These are phyloP conservation scores for Myotis myotis DNA, from an alignment of 2,797 vertebrate genomes.

Conservation along the genomic window DNA sequence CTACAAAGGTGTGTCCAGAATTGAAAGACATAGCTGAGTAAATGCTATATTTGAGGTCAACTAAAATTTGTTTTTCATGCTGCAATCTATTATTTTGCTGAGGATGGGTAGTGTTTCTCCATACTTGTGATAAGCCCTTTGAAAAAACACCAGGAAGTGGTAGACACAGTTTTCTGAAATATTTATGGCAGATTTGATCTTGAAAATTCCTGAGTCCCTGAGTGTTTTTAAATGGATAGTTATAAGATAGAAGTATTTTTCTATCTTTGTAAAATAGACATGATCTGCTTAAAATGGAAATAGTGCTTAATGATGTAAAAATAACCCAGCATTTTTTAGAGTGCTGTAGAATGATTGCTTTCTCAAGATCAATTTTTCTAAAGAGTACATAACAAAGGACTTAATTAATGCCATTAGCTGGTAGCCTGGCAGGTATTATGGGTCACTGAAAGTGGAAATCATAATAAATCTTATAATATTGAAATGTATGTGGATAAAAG, in stretches of 20 bases:
- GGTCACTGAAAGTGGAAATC: neutral
- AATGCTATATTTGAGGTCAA: neutral
- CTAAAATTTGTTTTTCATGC: neutral
- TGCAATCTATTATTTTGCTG: neutral
- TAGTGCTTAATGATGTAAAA: constrained; percentile 20
- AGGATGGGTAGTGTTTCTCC: neutral
- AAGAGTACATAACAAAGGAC: neutral
- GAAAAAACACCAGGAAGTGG: neutral
- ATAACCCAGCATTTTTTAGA: constrained; percentile 10
- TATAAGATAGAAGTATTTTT: neutral
- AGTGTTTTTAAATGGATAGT: neutral
- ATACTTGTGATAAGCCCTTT: neutral
- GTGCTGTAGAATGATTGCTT: neutral
- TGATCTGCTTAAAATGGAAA: constrained; percentile 42
- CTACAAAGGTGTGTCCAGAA: neutral
- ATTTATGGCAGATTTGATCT: neutral
- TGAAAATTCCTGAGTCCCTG: neutral
- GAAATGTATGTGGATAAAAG: neutral
- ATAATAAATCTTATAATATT: constrained; percentile 36
- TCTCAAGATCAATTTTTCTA: constrained; percentile 36
- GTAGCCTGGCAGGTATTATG: neutral
- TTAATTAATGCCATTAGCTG: constrained; percentile 44
- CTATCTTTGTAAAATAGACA: neutral
- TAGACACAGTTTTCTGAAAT: neutral
- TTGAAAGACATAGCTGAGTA: neutral